Evolutionary conservation across 2,888 invertebrate genomes (phyloP).

Genomic region (Rapana venosa): DNA sequence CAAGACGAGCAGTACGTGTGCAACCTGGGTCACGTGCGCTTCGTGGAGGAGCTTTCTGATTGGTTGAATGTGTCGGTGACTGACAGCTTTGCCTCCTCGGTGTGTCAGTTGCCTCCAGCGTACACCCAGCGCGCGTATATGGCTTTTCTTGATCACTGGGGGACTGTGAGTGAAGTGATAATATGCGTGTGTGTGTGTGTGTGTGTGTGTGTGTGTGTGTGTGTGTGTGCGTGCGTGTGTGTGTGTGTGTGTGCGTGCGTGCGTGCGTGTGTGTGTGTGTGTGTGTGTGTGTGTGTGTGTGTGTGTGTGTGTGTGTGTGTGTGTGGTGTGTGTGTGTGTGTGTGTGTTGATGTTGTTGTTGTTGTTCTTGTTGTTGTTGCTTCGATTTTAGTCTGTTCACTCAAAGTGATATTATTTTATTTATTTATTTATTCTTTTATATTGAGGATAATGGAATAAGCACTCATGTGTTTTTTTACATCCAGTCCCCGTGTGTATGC

Average conservation of each 20-base stretch:
- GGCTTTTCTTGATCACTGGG: slow-evolving; percentile 53
- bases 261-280: slow-evolving; percentile 22
- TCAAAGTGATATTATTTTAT: too few relatives aligned
- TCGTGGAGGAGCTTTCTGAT: slow-evolving; percentile 48
- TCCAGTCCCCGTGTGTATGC: too few relatives aligned
- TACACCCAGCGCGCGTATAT: slow-evolving; percentile 48
- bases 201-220: neutral
- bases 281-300: slow-evolving; percentile 22
- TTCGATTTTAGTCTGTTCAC: too few relatives aligned
- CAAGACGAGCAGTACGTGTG: slow-evolving; percentile 49
- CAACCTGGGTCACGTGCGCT: slow-evolving; percentile 50
- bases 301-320: neutral
- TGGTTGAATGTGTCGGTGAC: slow-evolving; percentile 46
- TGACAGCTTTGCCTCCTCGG: slow-evolving; percentile 49
- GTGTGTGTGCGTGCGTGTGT: slow-evolving; percentile 4
- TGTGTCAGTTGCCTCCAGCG: slow-evolving; percentile 43
- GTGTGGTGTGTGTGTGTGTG: neutral
- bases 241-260: slow-evolving; percentile 11
- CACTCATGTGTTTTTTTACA: too few relatives aligned
- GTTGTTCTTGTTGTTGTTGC: neutral
- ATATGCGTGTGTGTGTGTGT: slow-evolving; percentile 27
- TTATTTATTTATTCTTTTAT: too few relatives aligned
- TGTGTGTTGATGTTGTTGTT: neutral
- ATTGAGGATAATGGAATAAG: too few relatives aligned
- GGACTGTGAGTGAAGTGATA: slow-evolving; percentile 48